phyloP scores from a whole-genome alignment of 2,797 vertebrate species.

The Takifugu ocellatus region DNA sequence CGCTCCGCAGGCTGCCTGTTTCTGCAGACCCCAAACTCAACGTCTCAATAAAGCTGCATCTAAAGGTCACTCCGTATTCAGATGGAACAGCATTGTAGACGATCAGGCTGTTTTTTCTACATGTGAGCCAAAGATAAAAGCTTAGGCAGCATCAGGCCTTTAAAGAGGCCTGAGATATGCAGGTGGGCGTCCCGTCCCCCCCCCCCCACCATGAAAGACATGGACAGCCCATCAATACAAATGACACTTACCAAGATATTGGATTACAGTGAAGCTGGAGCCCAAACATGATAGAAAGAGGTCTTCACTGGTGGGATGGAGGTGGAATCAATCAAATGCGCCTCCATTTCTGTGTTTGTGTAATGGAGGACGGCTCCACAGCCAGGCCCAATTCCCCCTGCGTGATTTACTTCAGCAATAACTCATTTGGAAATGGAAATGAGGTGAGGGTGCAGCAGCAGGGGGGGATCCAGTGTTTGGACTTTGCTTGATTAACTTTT shows the following conservation, averaged over 20 bases:
- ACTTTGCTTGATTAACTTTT: constrained; percentile 6
- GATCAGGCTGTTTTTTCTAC: background rate
- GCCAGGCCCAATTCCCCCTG: constrained; percentile 37
- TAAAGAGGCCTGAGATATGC: constrained; percentile 5
- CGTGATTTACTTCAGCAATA: constrained; percentile 49
- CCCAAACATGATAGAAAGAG: constrained; percentile 44
- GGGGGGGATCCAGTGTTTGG: constrained; percentile 11
- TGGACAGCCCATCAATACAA: background rate
- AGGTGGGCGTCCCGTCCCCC: too few relatives aligned
- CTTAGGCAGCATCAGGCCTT: constrained; percentile 4
- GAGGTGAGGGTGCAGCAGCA: constrained; percentile 8
- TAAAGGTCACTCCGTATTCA: constrained; percentile 38
- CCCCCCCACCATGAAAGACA: background rate
- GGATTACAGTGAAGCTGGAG: constrained; percentile 30
- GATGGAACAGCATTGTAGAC: constrained; percentile 29
- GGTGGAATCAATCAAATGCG: constrained; percentile 32
- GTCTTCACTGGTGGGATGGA: constrained; percentile 31
- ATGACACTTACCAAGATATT: constrained; percentile 14
- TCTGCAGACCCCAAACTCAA: constrained; percentile 60
- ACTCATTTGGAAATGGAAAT: constrained; percentile 48
- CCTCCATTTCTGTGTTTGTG: constrained; percentile 38
- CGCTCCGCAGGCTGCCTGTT: constrained; percentile 59
- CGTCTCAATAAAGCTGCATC: constrained; percentile 58
- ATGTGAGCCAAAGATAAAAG: background rate
- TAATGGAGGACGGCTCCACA: constrained; percentile 58